phyloP scores from a whole-genome alignment of 2,888 invertebrate species.

The Penaeus monodon region DNA sequence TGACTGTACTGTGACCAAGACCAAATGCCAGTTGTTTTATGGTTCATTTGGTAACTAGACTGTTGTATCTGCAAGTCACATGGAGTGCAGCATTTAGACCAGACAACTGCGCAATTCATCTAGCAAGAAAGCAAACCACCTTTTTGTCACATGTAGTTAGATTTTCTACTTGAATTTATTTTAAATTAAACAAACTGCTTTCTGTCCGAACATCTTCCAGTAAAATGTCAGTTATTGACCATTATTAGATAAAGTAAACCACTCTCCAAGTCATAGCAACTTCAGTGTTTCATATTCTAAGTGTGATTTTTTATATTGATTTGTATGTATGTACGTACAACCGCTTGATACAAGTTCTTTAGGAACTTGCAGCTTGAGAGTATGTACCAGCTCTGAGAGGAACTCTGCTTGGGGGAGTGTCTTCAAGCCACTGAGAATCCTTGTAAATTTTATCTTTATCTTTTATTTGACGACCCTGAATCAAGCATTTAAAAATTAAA shows the following conservation, averaged over 20 bases:
- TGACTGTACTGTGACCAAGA: conserved; percentile 47
- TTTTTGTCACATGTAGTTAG: conserved; percentile 53
- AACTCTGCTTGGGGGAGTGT: conserved; percentile 44
- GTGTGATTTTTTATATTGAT: conserved; percentile 63
- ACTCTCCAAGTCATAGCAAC: conserved; percentile 41
- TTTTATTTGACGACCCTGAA: not conserved
- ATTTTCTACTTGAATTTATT: conserved; percentile 60
- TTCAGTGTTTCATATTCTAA: conserved; percentile 51
- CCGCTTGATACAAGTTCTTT: conserved; percentile 36
- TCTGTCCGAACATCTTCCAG: conserved; percentile 42
- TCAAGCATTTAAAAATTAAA: not conserved
- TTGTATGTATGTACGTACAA: conserved; percentile 55
- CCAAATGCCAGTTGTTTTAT: conserved; percentile 25
- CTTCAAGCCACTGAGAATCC: conserved; percentile 47
- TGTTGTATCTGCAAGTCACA: conserved; percentile 32
- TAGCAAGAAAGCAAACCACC: conserved; percentile 36
- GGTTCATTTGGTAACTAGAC: conserved; percentile 37
- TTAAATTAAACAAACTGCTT: conserved; percentile 44
- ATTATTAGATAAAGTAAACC: conserved; percentile 33
- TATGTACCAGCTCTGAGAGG: conserved; percentile 53
- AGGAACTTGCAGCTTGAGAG: conserved; percentile 57
- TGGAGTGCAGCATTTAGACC: conserved; percentile 28
- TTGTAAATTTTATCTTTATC: not conserved
- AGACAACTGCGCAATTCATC: conserved; percentile 30
- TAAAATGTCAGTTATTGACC: conserved; percentile 39